Percentiles rank a stretch among this genome's conserved stretches.
Evolutionary conservation across 2,797 vertebrate genomes (phyloP).

Genomic region (Acrossocheilus fasciatus): DNA sequence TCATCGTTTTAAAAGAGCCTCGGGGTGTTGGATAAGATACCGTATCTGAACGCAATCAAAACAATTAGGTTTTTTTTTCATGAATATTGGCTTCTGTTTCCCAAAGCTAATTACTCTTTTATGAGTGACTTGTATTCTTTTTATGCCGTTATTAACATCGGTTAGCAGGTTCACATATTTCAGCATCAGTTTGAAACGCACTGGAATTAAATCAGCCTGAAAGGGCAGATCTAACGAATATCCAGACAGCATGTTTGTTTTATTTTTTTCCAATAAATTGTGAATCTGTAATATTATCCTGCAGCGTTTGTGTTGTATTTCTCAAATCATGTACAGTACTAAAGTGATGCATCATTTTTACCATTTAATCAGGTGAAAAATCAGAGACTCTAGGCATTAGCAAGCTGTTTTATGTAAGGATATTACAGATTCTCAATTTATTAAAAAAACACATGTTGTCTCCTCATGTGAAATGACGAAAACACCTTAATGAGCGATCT

Average conservation of each 20-base stretch:
- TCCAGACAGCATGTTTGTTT: not conserved
- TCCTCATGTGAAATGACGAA: not conserved
- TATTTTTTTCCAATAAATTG: not conserved
- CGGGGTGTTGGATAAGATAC: conserved; percentile 19
- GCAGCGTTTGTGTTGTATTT: not conserved
- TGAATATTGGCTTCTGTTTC: conserved; percentile 25
- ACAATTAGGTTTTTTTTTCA: not conserved
- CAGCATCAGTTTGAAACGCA: not conserved
- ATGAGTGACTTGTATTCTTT: not conserved
- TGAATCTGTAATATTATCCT: not conserved
- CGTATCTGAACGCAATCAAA: conserved; percentile 9
- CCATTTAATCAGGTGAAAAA: not conserved
- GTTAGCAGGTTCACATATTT: conserved; percentile 17
- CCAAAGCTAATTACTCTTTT: not conserved
- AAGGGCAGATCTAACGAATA: not conserved
- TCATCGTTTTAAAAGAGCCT: conserved; percentile 19
- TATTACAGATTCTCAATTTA: not conserved
- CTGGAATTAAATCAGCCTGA: conserved; percentile 11
- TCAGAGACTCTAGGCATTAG: not conserved
- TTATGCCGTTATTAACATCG: conserved; percentile 26
- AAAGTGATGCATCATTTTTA: not conserved
- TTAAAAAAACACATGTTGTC: not conserved
- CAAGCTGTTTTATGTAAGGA: not conserved
- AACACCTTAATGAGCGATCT: not conserved
- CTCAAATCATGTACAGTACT: not conserved